Conservation (phyloP, 2,888 invertebrate species). For the Junonia oenone region DNA sequence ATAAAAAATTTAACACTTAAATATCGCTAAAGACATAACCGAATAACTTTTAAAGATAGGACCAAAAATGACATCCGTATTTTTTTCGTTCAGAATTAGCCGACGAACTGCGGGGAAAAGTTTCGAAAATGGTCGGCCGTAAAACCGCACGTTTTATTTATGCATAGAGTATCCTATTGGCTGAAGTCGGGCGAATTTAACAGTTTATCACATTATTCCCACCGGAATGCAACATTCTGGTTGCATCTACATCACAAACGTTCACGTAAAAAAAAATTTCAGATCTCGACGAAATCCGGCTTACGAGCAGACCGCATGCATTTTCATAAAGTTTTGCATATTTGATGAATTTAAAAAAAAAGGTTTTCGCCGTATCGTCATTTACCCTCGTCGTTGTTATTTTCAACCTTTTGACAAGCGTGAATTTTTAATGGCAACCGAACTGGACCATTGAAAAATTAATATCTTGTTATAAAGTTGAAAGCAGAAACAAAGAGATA, state of each 20-base stretch:
- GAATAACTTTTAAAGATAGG: too few species aligned
- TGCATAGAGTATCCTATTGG: neutral
- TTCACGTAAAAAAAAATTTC: slow-evolving; percentile 14
- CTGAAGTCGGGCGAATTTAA: neutral
- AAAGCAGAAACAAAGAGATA: too few species aligned
- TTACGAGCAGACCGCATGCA: slow-evolving; percentile 52
- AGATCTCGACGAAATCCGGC: slow-evolving; percentile 28
- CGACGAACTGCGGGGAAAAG: neutral
- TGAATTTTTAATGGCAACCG: too few species aligned
- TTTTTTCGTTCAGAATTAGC: too few species aligned
- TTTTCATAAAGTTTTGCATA: slow-evolving; percentile 72
- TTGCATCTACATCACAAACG: slow-evolving; percentile 26
- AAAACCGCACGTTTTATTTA: neutral
- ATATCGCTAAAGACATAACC: too few species aligned
- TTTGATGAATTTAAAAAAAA: slow-evolving; percentile 48
- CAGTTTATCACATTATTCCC: slow-evolving; percentile 12
- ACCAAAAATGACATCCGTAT: too few species aligned
- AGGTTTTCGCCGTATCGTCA: slow-evolving; percentile 6
- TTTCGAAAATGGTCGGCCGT: neutral
- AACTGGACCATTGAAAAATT: too few species aligned
- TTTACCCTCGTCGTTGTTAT: slow-evolving; percentile 9
- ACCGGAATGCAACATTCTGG: slow-evolving; percentile 7
- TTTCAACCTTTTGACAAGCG: neutral
- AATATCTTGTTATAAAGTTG: too few species aligned
- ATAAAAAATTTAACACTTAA: too few species aligned